Percentiles rank a stretch among this genome's conserved stretches.
phyloP scores from a whole-genome alignment of 2,113 vertebrate species.

The Australoheros scitulus region DNA sequence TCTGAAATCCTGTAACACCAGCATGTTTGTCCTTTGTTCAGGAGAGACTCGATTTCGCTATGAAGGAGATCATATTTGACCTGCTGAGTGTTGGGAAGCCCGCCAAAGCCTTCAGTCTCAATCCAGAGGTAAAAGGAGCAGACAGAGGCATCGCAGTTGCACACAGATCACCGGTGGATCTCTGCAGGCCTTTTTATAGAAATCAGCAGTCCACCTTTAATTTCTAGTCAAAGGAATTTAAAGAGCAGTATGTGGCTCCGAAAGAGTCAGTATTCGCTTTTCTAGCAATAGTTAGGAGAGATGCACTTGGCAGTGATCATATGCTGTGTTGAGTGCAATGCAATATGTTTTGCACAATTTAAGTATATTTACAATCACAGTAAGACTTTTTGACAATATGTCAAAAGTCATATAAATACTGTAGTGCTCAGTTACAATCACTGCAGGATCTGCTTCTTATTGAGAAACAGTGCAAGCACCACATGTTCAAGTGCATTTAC shows the following conservation, averaged over 20 bases:
- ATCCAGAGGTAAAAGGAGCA: conserved; percentile 89
- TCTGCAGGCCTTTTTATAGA: neutral
- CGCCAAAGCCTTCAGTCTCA: conserved; percentile 98
- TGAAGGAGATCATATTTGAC: conserved; percentile 99
- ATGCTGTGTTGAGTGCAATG: neutral
- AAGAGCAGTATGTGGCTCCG: conserved; percentile 5
- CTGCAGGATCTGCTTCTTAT: neutral
- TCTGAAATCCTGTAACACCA: conserved; percentile 27
- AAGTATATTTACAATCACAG: neutral
- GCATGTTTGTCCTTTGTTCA: conserved; percentile 64
- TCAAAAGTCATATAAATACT: neutral
- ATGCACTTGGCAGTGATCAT: neutral
- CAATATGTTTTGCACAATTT: neutral
- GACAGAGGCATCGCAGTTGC: neutral
- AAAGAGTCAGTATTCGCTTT: neutral
- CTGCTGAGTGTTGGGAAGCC: conserved; percentile 97
- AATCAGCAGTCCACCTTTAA: conserved; percentile 18
- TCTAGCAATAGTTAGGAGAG: neutral
- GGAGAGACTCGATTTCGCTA: conserved; percentile 98
- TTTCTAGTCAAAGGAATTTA: conserved; percentile 1
- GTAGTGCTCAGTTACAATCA: neutral
- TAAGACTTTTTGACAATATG: neutral
- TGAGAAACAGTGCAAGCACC: neutral
- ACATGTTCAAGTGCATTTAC: neutral
- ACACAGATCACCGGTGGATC: conserved; percentile 13